These are phyloP conservation scores for Platorchestia sp. DNA, from an alignment of 1,140 invertebrate genomes.

Conservation along the genomic window DNA sequence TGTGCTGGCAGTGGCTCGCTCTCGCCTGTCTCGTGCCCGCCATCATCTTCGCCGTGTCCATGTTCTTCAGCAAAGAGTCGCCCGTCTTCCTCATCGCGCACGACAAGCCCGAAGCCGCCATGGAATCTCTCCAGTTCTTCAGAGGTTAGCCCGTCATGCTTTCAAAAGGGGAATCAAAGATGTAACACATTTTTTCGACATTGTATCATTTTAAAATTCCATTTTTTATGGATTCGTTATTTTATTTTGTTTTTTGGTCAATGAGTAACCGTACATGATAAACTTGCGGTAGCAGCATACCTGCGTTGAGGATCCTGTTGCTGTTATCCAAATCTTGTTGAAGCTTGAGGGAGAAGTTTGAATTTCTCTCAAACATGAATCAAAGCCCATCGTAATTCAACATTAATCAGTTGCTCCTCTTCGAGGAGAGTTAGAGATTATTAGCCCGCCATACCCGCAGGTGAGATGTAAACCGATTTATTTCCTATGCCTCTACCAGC, in stretches of 20 bases:
- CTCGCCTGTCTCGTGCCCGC: constrained; percentile 68
- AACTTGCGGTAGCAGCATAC: background rate
- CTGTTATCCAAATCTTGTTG: background rate
- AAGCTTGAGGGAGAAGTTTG: no score
- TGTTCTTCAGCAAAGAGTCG: constrained; percentile 72
- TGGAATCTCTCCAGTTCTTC: constrained; percentile 67
- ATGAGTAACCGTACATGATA: background rate
- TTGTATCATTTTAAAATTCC: background rate
- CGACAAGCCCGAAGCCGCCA: constrained; percentile 68
- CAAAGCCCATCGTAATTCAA: no score
- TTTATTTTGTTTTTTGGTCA: background rate
- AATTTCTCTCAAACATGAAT: no score
- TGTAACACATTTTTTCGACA: background rate
- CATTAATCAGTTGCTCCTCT: no score
- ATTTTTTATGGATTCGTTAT: background rate
- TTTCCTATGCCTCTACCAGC: no score
- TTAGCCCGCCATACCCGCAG: no score
- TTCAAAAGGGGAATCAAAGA: background rate
- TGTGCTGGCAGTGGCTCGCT: constrained; percentile 69
- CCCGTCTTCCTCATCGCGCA: constrained; percentile 71
- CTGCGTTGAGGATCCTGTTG: background rate
- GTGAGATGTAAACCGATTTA: no score
- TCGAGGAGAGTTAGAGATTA: no score
- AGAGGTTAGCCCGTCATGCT: constrained; percentile 37
- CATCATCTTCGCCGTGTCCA: constrained; percentile 68